Percentiles rank a stretch among this genome's conserved stretches.
Evolutionary conservation across 2,797 vertebrate species (phyloP).

Genomic region (Bradypodion ventrale): DNA sequence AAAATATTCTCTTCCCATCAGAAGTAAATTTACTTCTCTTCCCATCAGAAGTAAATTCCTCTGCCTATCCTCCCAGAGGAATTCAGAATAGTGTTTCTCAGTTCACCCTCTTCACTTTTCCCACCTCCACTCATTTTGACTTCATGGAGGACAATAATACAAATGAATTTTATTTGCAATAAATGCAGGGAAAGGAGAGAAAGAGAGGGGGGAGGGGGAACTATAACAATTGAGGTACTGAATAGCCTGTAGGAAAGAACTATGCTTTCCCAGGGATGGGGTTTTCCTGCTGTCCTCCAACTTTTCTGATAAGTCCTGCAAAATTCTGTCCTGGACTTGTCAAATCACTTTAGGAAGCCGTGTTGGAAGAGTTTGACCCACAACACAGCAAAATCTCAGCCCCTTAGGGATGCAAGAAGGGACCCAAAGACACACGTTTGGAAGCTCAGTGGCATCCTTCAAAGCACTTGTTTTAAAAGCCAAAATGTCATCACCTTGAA

Average conservation of each 20-base stretch:
- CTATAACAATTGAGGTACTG: constrained; percentile 49
- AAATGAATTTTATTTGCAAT: background rate
- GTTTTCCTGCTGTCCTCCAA: constrained; percentile 47
- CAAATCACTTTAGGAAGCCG: background rate
- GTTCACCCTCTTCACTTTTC: too few species aligned
- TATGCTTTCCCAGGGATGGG: constrained; percentile 55
- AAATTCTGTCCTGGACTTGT: too few species aligned
- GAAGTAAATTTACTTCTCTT: constrained; percentile 28
- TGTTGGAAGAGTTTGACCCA: background rate
- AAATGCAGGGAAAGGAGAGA: background rate
- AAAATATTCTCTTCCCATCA: background rate
- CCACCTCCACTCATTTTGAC: constrained; percentile 64
- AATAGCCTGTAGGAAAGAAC: constrained; percentile 43
- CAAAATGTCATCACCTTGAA: background rate
- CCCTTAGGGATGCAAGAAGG: background rate
- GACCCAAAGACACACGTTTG: background rate
- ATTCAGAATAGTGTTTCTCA: constrained; percentile 68
- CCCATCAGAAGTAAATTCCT: constrained; percentile 71
- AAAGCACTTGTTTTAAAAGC: background rate
- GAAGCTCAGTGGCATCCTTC: background rate
- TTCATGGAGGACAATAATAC: constrained; percentile 53
- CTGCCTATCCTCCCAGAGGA: constrained; percentile 52
- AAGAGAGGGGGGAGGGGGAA: too few species aligned
- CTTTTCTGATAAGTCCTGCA: constrained; percentile 38
- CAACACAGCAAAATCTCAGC: background rate